Evolutionary conservation across 2,888 invertebrate species (phyloP).

Genomic region (Holacanthella duospinosa): DNA sequence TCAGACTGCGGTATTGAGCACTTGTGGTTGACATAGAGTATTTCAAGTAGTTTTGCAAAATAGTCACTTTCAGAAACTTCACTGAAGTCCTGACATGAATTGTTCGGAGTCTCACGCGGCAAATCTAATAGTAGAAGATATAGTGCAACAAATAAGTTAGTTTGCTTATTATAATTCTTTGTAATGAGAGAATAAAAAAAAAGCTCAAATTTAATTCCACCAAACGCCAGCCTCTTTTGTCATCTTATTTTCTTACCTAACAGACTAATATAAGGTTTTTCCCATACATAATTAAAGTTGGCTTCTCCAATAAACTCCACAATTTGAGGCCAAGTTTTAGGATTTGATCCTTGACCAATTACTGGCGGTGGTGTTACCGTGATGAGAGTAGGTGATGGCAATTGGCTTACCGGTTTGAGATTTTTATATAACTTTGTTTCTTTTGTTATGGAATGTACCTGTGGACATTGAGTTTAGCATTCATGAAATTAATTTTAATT

Average conservation of each 20-base stretch:
- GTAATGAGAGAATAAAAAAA: no score
- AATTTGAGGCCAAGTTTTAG: slow-evolving; percentile 9
- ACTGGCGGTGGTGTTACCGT: neutral
- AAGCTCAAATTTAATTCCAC: no score
- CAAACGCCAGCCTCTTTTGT: neutral
- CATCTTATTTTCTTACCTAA: neutral
- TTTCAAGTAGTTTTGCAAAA: neutral
- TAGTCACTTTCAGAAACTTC: neutral
- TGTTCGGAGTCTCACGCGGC: neutral
- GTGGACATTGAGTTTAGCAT: neutral
- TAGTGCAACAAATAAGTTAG: no score
- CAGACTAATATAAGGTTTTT: slow-evolving; percentile 27
- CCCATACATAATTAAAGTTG: slow-evolving; percentile 35
- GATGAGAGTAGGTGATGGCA: neutral
- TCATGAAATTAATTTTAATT: no score
- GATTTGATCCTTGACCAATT: slow-evolving; percentile 7
- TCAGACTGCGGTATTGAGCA: neutral
- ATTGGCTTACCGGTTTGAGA: neutral
- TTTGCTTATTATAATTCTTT: no score
- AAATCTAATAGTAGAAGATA: neutral
- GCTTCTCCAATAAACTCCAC: slow-evolving; percentile 35
- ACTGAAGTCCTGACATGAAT: neutral
- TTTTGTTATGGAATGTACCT: slow-evolving; percentile 5
- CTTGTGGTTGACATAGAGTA: neutral
- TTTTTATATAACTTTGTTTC: neutral